phyloP scores from a whole-genome alignment of 2,888 invertebrate species.

The Troides helena region DNA sequence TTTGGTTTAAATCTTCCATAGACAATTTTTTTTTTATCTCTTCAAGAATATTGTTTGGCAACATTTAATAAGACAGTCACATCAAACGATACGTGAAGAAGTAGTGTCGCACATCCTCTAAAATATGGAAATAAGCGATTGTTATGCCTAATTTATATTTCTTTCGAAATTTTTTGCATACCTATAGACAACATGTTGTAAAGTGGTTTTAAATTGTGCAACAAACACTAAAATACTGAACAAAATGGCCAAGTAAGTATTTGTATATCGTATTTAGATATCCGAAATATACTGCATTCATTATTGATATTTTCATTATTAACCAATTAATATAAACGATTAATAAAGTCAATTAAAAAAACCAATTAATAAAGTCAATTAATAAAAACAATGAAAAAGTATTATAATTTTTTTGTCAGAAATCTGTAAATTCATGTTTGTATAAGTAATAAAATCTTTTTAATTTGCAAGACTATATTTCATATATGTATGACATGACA shows the following conservation, averaged over 20 bases:
- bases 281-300: constrained; percentile 15
- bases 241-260: constrained; percentile 74
- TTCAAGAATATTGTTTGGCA: background rate
- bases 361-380: too few relatives aligned
- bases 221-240: constrained; percentile 34
- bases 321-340: too few relatives aligned
- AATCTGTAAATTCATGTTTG: too few relatives aligned
- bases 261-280: constrained; percentile 19
- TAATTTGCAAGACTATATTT: too few relatives aligned
- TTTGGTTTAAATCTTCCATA: too few relatives aligned
- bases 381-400: too few relatives aligned
- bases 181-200: constrained; percentile 44
- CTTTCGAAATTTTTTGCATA: constrained; percentile 30
- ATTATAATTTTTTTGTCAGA: too few relatives aligned
- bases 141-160: constrained; percentile 39
- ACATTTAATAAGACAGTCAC: constrained; percentile 19
- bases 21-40: background rate
- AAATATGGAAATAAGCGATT: constrained; percentile 43
- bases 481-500: too few relatives aligned
- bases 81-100: constrained; percentile 17
- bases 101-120: constrained; percentile 24
- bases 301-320: background rate
- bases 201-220: constrained; percentile 36
- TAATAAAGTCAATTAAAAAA: too few relatives aligned
- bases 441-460: too few relatives aligned